These are phyloP conservation scores for Schizopygopsis pylzovi DNA, from an alignment of 2,797 vertebrate genomes.

Conservation along the genomic window DNA sequence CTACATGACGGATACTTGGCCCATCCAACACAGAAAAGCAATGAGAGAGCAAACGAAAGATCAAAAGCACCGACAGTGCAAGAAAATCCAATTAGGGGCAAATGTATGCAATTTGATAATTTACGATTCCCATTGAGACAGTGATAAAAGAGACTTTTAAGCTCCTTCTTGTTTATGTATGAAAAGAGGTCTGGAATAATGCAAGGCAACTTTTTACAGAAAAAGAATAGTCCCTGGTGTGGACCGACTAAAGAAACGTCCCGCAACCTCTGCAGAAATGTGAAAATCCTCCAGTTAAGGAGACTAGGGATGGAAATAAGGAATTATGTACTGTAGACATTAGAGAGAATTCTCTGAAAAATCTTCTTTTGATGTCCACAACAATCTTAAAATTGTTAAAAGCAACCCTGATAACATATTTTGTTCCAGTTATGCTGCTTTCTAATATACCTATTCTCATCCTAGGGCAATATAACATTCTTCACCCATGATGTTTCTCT, in stretches of 20 bases:
- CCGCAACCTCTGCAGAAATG: conserved; percentile 17
- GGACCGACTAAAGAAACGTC: conserved; percentile 24
- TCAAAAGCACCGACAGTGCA: conserved; percentile 59
- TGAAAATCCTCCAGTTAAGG: conserved; percentile 7
- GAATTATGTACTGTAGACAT: neutral
- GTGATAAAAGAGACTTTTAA: conserved; percentile 65
- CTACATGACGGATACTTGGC: conserved; percentile 44
- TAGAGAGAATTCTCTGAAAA: conserved; percentile 1
- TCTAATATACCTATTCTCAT: neutral
- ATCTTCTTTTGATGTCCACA: neutral
- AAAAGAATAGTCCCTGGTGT: conserved; percentile 36
- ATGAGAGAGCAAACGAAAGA: conserved; percentile 53
- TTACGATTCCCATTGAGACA: conserved; percentile 63
- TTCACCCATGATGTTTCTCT: too few species aligned
- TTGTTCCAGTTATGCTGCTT: neutral
- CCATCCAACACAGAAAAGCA: conserved; percentile 28
- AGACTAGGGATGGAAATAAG: conserved; percentile 1
- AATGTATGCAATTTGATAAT: conserved; percentile 67
- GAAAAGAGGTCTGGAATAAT: conserved; percentile 57
- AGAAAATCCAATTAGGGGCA: conserved; percentile 63
- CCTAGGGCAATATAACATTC: too few species aligned
- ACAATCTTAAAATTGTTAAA: neutral
- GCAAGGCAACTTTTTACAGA: conserved; percentile 50
- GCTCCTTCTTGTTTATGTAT: conserved; percentile 59
- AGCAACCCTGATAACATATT: neutral